Percentiles rank a stretch among this genome's conserved stretches.
Conservation (phyloP, 2,113 vertebrate genomes). For the Pterocles gutturalis region DNA sequence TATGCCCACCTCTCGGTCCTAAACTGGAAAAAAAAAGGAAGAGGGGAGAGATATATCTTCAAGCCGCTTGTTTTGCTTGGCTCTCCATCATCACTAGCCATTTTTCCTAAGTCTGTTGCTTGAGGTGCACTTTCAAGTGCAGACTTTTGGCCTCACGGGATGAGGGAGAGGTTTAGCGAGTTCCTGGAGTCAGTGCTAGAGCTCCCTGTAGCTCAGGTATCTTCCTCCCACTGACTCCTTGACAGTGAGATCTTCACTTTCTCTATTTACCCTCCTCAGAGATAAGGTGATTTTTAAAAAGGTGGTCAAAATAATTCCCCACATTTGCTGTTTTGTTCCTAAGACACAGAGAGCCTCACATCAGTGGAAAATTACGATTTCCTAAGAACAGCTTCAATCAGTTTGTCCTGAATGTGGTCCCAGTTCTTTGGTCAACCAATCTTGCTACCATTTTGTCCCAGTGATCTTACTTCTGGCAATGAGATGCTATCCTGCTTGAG, state of each 20-base stretch:
- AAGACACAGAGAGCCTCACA: background rate
- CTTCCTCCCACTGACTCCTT: background rate
- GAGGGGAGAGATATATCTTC: background rate
- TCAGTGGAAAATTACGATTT: background rate
- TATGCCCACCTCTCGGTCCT: background rate
- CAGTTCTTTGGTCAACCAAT: background rate
- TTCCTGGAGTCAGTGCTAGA: background rate
- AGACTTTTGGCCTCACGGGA: background rate
- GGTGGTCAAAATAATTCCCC: background rate
- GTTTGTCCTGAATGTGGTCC: background rate
- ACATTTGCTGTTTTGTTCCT: background rate
- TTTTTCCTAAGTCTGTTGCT: background rate
- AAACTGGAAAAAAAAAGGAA: background rate
- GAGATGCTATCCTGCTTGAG: background rate
- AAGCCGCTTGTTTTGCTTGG: background rate
- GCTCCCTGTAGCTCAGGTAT: background rate
- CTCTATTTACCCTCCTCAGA: background rate
- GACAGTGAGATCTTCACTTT: background rate
- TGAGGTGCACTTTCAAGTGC: background rate
- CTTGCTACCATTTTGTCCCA: background rate
- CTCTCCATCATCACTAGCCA: background rate
- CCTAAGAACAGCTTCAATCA: background rate
- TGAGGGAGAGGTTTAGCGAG: background rate
- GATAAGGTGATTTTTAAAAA: background rate
- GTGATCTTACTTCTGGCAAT: background rate